Percentiles rank a stretch among this genome's conserved stretches.
These are phyloP conservation scores for Galbula dea DNA, from an alignment of 2,113 vertebrate genomes.

Conservation along the genomic window DNA sequence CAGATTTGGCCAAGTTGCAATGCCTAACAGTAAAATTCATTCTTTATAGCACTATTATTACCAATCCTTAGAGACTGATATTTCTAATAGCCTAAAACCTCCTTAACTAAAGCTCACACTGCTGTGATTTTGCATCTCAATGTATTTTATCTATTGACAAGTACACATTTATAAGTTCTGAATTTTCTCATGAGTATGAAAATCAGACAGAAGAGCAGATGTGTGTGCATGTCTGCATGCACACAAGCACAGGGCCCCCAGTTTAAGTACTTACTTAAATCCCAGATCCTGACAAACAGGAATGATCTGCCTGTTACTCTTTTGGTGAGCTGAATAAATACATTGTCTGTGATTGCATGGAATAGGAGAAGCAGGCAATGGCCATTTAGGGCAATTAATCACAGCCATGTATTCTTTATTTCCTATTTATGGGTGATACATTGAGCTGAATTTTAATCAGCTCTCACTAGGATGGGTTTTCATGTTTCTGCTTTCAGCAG, in stretches of 20 bases:
- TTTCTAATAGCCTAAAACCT: not conserved
- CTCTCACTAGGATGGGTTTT: not conserved
- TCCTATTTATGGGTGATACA: constrained; percentile 52
- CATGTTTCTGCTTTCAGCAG: constrained; percentile 14
- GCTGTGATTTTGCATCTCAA: not conserved
- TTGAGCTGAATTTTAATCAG: constrained; percentile 60
- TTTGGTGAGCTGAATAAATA: not conserved
- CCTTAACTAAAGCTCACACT: not conserved
- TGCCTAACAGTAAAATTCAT: fast-evolving
- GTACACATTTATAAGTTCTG: not conserved
- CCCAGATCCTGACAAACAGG: not conserved
- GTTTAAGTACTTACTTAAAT: not conserved
- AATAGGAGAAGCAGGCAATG: not conserved
- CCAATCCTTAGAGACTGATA: not conserved
- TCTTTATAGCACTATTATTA: not conserved
- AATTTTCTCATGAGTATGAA: not conserved
- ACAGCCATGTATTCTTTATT: constrained; percentile 51
- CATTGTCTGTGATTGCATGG: not conserved
- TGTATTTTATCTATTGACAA: not conserved
- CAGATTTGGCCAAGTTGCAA: not conserved
- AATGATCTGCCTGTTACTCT: not conserved
- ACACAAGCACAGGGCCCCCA: not conserved
- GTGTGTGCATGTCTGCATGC: not conserved
- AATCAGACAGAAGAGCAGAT: not conserved
- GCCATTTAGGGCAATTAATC: constrained; percentile 51